A percentile compares a stretch with the other conserved stretches of the same genome.
Evolutionary conservation across 2,797 vertebrate genomes (phyloP).

Genomic region (Diplodus puntazzo): DNA sequence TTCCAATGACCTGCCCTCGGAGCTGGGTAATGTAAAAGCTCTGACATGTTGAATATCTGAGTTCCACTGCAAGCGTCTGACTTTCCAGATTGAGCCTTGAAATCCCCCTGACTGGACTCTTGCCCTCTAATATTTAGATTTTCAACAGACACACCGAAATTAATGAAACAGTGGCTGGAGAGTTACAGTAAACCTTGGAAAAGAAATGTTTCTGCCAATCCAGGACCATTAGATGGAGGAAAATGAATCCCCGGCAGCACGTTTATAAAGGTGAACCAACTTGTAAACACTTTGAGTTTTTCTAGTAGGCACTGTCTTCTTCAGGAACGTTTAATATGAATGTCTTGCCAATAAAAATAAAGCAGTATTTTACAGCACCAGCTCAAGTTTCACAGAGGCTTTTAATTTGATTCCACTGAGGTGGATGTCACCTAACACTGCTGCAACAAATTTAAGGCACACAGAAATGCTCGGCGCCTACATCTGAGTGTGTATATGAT

Average conservation of each 20-base stretch:
- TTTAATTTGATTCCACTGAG: slow-evolving; percentile 36
- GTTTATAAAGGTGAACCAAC: slow-evolving; percentile 61
- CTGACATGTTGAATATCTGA: slow-evolving; percentile 62
- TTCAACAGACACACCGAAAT: slow-evolving; percentile 51
- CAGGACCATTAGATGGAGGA: slow-evolving; percentile 23
- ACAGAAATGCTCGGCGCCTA: not conserved
- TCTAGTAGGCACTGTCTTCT: slow-evolving; percentile 13
- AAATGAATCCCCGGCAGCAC: not conserved
- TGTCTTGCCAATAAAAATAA: slow-evolving; percentile 46
- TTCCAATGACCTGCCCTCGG: slow-evolving; percentile 41
- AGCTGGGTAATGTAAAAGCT: slow-evolving; percentile 62
- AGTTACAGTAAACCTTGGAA: slow-evolving; percentile 47
- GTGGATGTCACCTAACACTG: slow-evolving; percentile 25
- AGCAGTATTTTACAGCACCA: slow-evolving; percentile 29
- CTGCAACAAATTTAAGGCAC: slow-evolving; percentile 19
- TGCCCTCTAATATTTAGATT: slow-evolving; percentile 61
- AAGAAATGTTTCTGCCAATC: slow-evolving; percentile 25
- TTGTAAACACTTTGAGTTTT: slow-evolving; percentile 41
- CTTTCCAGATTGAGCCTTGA: slow-evolving; percentile 48
- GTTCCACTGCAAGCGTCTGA: slow-evolving; percentile 18
- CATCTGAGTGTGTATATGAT: slow-evolving; percentile 26
- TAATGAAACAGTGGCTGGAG: slow-evolving; percentile 38
- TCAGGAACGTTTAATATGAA: slow-evolving; percentile 43
- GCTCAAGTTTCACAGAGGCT: slow-evolving; percentile 18
- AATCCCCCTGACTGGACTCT: slow-evolving; percentile 34